Evolutionary conservation across 2,113 vertebrate genomes (phyloP), one percentile per base, ranked within the genome.

Genomic region (Centrocercus urophasianus): DNA sequence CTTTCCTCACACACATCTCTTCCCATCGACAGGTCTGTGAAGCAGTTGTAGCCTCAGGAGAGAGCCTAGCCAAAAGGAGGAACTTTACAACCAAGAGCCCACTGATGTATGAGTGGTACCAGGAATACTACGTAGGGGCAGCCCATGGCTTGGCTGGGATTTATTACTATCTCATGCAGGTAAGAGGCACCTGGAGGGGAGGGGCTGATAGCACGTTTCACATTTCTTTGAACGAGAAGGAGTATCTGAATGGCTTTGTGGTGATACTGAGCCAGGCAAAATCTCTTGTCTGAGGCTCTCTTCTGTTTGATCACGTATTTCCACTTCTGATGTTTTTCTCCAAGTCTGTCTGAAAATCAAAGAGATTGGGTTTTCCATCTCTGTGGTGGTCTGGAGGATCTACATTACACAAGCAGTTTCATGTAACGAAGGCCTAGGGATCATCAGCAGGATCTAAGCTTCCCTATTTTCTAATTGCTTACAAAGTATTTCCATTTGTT

Each of bases 121-220:
- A 98, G 95, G 99, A 99, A 89, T 98, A 99, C 96, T 99, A 99
- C 2, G 98, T 99, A 1, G 99, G 99, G 9, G 99, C 99, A 3
- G 99, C 99, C 45, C 99, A 99, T 11, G 99, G 99, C 22, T 97
- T 99, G 77, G 98, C 99, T 11, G 99, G 99, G 63, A 99, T 99
- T 97, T 99, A 99, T 90, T 99, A 99, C 95, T 99, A 96, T 94
- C 98, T 99, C 86, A 98, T 99, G 99, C 99, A 99, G 99, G 99
- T 99, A 89, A 96, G 96, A 78, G 34, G 15, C 17, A 30, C 5
- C 59, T 42, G 59, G 42, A 78, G 52, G 15, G 56, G 69, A 77
- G 12, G 25, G 30, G 40, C 22, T 38, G 30, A 75, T 50, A 52
- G 54, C 60, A 83, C 45, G 5, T 65, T 73, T 3, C 63, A 19